These are phyloP conservation scores for Caenorhabditis macrosperma DNA, from an alignment of 2,888 invertebrate genomes.

Conservation along the genomic window DNA sequence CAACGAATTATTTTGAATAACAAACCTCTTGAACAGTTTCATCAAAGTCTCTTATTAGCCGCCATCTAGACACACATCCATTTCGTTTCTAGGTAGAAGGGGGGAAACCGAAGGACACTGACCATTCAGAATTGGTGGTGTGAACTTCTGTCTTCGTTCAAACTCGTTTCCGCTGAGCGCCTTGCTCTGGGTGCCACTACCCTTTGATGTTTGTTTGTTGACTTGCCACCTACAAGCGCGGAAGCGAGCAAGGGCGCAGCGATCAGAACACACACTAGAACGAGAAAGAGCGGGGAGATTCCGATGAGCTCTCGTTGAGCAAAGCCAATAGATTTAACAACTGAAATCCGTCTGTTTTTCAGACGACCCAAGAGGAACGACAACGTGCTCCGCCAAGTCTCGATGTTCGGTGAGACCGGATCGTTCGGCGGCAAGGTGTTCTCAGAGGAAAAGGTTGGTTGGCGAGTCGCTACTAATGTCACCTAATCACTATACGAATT, in stretches of 20 bases:
- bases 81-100: background rate
- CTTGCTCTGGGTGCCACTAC: background rate
- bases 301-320: background rate
- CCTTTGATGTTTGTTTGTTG: slow-evolving; percentile 39
- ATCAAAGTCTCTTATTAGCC: background rate
- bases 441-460: slow-evolving; percentile 55
- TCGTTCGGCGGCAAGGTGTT: slow-evolving; percentile 67
- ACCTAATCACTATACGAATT: slow-evolving; percentile 6
- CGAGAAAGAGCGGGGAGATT: background rate
- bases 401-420: slow-evolving; percentile 59
- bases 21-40: slow-evolving; percentile 19
- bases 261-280: slow-evolving; percentile 46
- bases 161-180: background rate
- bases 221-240: slow-evolving; percentile 19
- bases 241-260: slow-evolving; percentile 4
- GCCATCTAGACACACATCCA: background rate
- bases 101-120: background rate
- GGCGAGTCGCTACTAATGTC: slow-evolving; percentile 1
- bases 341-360: slow-evolving; percentile 11
- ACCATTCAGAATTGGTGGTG: background rate
- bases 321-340: no score
- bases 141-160: slow-evolving; percentile 5
- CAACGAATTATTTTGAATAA: slow-evolving; percentile 5
- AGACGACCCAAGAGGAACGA: slow-evolving; percentile 55
- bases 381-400: slow-evolving; percentile 24